phyloP scores from a whole-genome alignment of 2,888 invertebrate genomes.

The Rhodophaea formosa region DNA sequence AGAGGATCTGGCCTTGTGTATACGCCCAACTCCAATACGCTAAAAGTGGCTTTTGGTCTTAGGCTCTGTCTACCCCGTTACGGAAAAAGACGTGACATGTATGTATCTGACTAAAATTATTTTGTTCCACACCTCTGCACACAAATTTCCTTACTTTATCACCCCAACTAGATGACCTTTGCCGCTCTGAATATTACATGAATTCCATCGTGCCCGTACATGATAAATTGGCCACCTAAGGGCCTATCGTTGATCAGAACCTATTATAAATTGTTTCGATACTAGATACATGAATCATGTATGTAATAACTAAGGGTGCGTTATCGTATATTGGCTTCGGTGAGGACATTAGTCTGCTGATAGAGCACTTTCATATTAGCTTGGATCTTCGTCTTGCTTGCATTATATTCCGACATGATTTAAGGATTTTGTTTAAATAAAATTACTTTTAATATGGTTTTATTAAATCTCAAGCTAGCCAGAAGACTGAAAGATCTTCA shows the following conservation, averaged over 20 bases:
- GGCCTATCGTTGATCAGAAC: conserved; percentile 10
- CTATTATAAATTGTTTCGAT: conserved; percentile 14
- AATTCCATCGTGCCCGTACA: not conserved
- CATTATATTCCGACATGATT: too few relatives aligned
- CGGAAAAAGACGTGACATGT: too few relatives aligned
- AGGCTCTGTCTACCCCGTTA: too few relatives aligned
- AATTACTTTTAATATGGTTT: too few relatives aligned
- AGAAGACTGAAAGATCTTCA: too few relatives aligned
- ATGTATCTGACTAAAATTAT: not conserved
- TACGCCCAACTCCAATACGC: too few relatives aligned
- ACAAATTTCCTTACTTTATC: not conserved
- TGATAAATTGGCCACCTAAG: conserved; percentile 12
- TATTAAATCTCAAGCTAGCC: too few relatives aligned
- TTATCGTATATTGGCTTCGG: conserved; percentile 4
- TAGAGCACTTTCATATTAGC: not conserved
- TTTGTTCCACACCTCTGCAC: not conserved
- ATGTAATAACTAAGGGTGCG: conserved; percentile 11
- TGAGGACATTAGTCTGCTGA: not conserved
- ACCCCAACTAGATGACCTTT: not conserved
- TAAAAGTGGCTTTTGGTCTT: too few relatives aligned
- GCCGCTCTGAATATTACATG: conserved; percentile 13
- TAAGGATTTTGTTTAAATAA: too few relatives aligned
- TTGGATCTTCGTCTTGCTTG: not conserved
- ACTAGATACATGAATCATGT: conserved; percentile 18
- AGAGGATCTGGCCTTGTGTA: too few relatives aligned